These are phyloP conservation scores for Erythrocercus mccallii DNA, from an alignment of 2,113 vertebrate genomes.

Conservation along the genomic window DNA sequence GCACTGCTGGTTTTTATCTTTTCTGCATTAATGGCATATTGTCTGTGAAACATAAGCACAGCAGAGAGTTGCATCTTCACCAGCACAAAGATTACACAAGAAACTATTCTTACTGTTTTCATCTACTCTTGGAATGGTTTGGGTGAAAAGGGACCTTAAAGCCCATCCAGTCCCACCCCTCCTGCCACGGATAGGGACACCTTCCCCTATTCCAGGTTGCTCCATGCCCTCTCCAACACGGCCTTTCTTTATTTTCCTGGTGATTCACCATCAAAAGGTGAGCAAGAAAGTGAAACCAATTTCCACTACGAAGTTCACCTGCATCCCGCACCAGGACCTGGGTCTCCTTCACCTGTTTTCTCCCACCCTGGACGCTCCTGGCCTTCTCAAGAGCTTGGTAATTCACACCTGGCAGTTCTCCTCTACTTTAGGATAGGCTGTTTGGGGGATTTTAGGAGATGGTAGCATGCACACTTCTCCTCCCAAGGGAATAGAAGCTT, in stretches of 20 bases:
- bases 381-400: neutral
- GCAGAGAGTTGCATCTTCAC: neutral
- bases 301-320: neutral
- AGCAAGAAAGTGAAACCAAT: neutral
- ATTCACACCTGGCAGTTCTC: neutral
- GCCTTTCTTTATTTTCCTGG: neutral
- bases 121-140: neutral
- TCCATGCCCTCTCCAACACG: neutral
- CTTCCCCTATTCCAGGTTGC: neutral
- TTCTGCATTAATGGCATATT: fast-evolving
- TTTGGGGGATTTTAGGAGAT: neutral
- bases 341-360: neutral
- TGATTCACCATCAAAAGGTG: neutral
- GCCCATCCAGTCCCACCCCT: neutral
- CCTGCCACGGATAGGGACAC: neutral
- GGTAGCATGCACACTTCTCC: neutral
- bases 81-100: neutral
- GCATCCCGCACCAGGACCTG: no score
- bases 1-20: neutral
- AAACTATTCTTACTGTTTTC: neutral
- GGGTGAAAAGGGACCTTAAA: neutral
- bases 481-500: neutral
- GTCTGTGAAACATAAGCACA: neutral
- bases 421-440: neutral
- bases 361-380: neutral